These are phyloP conservation scores for Yponomeuta cagnagella DNA, from an alignment of 2,888 invertebrate genomes.

Conservation along the genomic window DNA sequence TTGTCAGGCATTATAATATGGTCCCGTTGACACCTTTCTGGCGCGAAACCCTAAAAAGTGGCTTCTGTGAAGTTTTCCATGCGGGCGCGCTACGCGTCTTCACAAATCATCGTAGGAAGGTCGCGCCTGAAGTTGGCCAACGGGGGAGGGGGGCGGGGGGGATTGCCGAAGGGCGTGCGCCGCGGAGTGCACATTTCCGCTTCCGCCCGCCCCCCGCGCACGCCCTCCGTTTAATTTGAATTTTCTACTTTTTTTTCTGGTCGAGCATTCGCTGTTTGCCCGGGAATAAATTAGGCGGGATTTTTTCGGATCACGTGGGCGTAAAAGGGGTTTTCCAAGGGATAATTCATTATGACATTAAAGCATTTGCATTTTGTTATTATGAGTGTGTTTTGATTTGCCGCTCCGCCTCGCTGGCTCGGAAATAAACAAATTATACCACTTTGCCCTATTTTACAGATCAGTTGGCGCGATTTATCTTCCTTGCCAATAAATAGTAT, in stretches of 20 bases:
- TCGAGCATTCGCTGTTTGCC: background rate
- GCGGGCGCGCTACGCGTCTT: background rate
- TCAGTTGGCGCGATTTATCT: background rate
- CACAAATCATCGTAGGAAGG: background rate
- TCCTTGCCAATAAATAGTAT: background rate
- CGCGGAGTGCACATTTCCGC: constrained; percentile 9
- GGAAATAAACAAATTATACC: background rate
- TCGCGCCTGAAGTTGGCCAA: background rate
- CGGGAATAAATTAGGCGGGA: constrained; percentile 6
- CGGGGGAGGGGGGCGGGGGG: background rate
- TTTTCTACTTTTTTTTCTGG: constrained; percentile 5
- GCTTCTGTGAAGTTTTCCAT: background rate
- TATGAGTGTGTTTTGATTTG: background rate
- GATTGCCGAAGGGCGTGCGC: background rate
- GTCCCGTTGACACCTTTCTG: too few relatives aligned
- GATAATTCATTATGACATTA: background rate
- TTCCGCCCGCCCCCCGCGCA: constrained; percentile 5
- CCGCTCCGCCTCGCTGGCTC: background rate
- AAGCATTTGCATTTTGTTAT: background rate
- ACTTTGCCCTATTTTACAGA: background rate
- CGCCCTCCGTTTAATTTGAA: constrained; percentile 4
- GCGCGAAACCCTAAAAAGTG: background rate
- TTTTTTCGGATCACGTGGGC: background rate
- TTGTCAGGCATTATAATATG: too few relatives aligned
- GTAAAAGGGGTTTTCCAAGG: background rate